Conservation (phyloP, 1,140 invertebrate genomes). For the Diabrotica undecimpunctata region DNA sequence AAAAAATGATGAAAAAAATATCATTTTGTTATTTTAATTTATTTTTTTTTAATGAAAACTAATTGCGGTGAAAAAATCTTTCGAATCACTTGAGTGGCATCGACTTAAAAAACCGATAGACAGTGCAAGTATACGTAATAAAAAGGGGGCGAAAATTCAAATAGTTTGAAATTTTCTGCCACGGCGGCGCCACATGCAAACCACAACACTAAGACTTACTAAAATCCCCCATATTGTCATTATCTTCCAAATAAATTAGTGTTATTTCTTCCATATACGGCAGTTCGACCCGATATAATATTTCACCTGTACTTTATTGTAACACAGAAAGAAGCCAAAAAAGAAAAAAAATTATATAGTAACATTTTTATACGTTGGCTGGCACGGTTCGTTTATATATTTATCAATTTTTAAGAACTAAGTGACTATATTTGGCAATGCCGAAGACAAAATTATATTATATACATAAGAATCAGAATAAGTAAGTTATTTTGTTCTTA, state of each 20-base stretch:
- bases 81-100: not conserved
- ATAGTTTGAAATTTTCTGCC: not conserved
- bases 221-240: constrained; percentile 60
- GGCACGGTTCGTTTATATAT: constrained; percentile 5
- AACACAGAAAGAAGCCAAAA: constrained; percentile 58
- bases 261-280: constrained; percentile 86
- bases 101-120: not conserved
- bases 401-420: too few relatives aligned
- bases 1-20: too few relatives aligned
- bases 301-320: constrained; percentile 73
- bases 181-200: constrained; percentile 42
- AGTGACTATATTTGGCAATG: too few relatives aligned
- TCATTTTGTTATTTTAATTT: too few relatives aligned
- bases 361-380: constrained; percentile 23
- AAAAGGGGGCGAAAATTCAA: constrained; percentile 1
- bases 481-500: too few relatives aligned
- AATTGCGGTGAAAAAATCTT: too few relatives aligned
- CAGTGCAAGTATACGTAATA: not conserved
- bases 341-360: constrained; percentile 49
- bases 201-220: constrained; percentile 60
- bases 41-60: too few relatives aligned
- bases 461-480: too few relatives aligned
- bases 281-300: constrained; percentile 85
- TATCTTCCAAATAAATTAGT: constrained; percentile 82
- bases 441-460: too few relatives aligned